Evolutionary conservation across 2,113 vertebrate genomes (phyloP).

Genomic region (Hippopotamus amphibius): DNA sequence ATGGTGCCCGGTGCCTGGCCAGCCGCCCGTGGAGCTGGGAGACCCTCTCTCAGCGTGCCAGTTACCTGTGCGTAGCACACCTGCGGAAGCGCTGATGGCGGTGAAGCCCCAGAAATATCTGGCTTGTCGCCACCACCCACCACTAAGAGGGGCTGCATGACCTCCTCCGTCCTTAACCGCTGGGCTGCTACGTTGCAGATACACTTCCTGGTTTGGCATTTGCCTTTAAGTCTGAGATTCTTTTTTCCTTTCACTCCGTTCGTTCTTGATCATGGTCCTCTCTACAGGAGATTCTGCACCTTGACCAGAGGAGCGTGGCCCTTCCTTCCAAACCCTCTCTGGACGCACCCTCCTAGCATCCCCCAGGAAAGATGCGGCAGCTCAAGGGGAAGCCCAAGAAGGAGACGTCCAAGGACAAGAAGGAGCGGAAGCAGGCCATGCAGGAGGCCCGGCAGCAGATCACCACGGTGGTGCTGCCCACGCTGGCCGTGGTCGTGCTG

Average conservation of each 20-base stretch:
- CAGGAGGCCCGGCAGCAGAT: constrained; percentile 97
- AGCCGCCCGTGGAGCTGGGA: not conserved
- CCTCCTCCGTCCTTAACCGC: not conserved
- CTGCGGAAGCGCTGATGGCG: not conserved
- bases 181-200: not conserved
- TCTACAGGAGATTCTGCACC: not conserved
- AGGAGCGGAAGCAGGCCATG: constrained; percentile 98
- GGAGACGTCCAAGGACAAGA: constrained; percentile 98
- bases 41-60: accelerated
- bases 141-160: accelerated
- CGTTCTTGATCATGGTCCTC: not conserved
- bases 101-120: not conserved
- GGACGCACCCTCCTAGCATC: not conserved
- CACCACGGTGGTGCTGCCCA: constrained; percentile 95
- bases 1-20: not conserved
- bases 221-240: not conserved
- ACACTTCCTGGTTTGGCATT: not conserved
- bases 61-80: not conserved
- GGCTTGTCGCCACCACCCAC: accelerated
- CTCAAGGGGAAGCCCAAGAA: constrained; percentile 98
- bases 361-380: constrained; percentile 92
- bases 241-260: not conserved
- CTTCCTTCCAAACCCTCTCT: not conserved
- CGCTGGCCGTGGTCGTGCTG: constrained; percentile 92
- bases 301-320: not conserved